Conservation (phyloP, 1,140 invertebrate genomes). For the Zaprionus davidi region DNA sequence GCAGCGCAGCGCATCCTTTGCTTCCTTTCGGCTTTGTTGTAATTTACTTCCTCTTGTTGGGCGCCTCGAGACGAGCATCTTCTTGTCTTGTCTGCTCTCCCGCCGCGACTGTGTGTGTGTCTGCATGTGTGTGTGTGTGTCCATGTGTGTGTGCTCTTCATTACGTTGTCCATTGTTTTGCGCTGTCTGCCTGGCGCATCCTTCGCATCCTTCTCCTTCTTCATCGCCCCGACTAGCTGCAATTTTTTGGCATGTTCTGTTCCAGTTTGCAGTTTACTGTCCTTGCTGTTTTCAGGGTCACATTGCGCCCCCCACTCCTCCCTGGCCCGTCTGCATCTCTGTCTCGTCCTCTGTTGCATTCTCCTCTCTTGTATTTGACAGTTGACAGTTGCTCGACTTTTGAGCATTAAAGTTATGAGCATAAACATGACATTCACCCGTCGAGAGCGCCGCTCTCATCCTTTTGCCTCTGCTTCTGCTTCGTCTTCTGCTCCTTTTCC, state of each 20-base stretch:
- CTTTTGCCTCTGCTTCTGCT: slow-evolving; percentile 9
- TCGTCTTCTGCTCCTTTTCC: background rate
- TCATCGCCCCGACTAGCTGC: slow-evolving; percentile 25
- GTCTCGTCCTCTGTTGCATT: slow-evolving; percentile 24
- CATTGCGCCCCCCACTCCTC: slow-evolving; percentile 16
- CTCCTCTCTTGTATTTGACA: slow-evolving; percentile 77
- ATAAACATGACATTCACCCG: slow-evolving; percentile 74
- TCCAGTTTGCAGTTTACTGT: slow-evolving; percentile 57
- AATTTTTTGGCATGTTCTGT: slow-evolving; percentile 65
- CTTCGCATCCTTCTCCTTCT: slow-evolving; percentile 36
- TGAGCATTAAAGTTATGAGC: slow-evolving; percentile 82
- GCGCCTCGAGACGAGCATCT: slow-evolving; percentile 34
- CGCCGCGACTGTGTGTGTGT: slow-evolving; percentile 27
- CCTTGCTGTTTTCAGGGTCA: slow-evolving; percentile 73
- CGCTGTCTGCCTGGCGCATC: slow-evolving; percentile 54
- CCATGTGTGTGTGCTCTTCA: slow-evolving; percentile 66
- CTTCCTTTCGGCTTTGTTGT: slow-evolving; percentile 59
- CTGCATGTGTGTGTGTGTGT: slow-evolving; percentile 44
- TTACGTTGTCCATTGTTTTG: slow-evolving; percentile 73
- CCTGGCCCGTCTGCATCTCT: slow-evolving; percentile 2
- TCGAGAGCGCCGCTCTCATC: slow-evolving; percentile 35
- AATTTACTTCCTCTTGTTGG: slow-evolving; percentile 75
- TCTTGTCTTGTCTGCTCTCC: slow-evolving; percentile 42
- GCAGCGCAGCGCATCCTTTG: slow-evolving; percentile 57
- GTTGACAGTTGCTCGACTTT: slow-evolving; percentile 83